phyloP scores from a whole-genome alignment of 2,888 invertebrate genomes.

The Amaurobius ferox region DNA sequence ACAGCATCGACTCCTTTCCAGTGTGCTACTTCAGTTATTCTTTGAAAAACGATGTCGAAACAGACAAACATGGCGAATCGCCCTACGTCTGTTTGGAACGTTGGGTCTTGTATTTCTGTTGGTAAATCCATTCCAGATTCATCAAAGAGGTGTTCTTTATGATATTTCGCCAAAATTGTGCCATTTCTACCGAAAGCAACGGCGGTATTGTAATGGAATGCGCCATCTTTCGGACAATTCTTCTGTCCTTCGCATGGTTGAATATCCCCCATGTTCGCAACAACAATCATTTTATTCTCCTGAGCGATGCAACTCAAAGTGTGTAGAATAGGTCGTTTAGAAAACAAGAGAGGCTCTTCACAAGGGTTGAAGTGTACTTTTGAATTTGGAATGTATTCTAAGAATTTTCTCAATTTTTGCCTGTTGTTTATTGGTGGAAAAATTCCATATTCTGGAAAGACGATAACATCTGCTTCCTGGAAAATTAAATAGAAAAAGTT shows the following conservation, averaged over 20 bases:
- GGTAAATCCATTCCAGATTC: constrained; percentile 76
- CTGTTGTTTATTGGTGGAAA: constrained; percentile 23
- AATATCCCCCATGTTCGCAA: constrained; percentile 84
- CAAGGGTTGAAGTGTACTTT: constrained; percentile 28
- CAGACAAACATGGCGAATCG: constrained; percentile 89
- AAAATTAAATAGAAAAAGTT: not conserved
- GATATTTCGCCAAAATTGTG: constrained; percentile 83
- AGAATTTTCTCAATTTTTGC: constrained; percentile 17
- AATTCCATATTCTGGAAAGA: constrained; percentile 77
- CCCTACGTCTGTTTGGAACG: constrained; percentile 86
- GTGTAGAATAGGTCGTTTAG: constrained; percentile 68
- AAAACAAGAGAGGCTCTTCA: constrained; percentile 61
- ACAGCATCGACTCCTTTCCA: constrained; percentile 80
- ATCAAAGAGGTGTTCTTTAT: constrained; percentile 76
- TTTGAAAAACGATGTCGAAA: constrained; percentile 88
- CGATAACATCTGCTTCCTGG: constrained; percentile 76
- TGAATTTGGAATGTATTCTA: constrained; percentile 38
- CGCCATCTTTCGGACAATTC: constrained; percentile 79
- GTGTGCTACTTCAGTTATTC: constrained; percentile 82
- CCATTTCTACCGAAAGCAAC: constrained; percentile 86
- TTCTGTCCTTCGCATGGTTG: constrained; percentile 81
- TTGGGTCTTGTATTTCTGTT: constrained; percentile 74
- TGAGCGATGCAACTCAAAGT: constrained; percentile 81
- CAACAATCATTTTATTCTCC: constrained; percentile 82
- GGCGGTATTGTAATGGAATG: constrained; percentile 82